Evolutionary conservation across 2,888 invertebrate species (phyloP), one percentile per base, ranked within the genome.

Genomic region (Microctonus brassicae): DNA sequence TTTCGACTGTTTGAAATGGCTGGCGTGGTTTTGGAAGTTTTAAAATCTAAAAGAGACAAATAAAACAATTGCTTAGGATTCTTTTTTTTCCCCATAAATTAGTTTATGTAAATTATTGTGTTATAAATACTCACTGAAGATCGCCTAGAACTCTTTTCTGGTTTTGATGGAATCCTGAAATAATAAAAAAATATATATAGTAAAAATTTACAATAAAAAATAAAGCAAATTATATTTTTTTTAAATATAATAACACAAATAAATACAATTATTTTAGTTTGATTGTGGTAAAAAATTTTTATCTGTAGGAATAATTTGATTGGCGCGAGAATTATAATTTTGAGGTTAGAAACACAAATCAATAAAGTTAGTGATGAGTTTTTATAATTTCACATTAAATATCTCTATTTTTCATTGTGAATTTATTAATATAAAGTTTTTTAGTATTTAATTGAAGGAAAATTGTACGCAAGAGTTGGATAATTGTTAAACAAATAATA

Each of bases 91-190:
- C 42, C 55, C n/a, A 7, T 34, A 17, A 36, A 20, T 34, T 13
- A 24, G 62, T 24, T 26, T 13, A 29, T 1, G n/a, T 7, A 7
- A 22, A 42, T 63, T 1, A 0, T 24, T 26, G 34, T 17, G 64
- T 17, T 55, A n/a, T n/a, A n/a, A n/a, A n/a, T n/a, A 80, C 80
- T 80, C 75, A 84, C 84, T 20, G 84, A 84, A 29, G 83, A 84
- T 26, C 82, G 78, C 61, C 83, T 78, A 11, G 80, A 81, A 29
- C 69, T 74, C 17, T 69, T 80, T 70, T 75, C 76, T 60, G 70
- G 42, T 69, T 60, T 78, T 6, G 72, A 36, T 6, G 74, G 66
- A 67, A 34, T 47, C 81, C 79, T 81, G 26, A 24, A 42, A 24
- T 2, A 33, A n/a, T n/a, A 9, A 9, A 42, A 17, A 29, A 55